Conservation (phyloP, 2,113 vertebrate species). For the Pleuronectes platessa region DNA sequence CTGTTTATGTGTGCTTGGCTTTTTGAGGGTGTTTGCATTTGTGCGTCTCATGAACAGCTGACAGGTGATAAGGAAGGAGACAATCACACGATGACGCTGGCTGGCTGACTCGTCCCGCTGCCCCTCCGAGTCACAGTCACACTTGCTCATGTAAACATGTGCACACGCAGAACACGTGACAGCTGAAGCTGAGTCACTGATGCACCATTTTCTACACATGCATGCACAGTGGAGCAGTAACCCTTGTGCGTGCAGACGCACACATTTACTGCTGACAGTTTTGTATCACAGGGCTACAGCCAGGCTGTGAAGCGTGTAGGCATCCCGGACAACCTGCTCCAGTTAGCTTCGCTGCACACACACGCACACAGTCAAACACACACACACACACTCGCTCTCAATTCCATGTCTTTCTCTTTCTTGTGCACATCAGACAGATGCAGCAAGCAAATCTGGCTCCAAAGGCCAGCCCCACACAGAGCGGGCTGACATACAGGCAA, state of each 20-base stretch:
- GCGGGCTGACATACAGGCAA: conserved; percentile 64
- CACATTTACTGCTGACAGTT: conserved; percentile 26
- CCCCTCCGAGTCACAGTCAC: conserved; percentile 51
- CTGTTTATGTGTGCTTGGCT: not conserved
- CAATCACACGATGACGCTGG: conserved; percentile 42
- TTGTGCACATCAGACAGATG: conserved; percentile 63
- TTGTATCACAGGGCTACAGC: conserved; percentile 38
- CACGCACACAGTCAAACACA: no score
- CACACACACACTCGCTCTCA: no score
- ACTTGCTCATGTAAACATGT: conserved; percentile 24
- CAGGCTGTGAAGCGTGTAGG: conserved; percentile 59
- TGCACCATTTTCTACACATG: conserved; percentile 54
- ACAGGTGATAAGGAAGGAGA: conserved; percentile 23
- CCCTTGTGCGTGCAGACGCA: conserved; percentile 11
- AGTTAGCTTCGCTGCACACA: conserved; percentile 68
- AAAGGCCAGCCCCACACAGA: conserved; percentile 57
- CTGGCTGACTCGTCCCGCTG: conserved; percentile 53
- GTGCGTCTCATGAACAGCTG: not conserved
- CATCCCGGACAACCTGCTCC: conserved; percentile 71
- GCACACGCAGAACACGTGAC: conserved; percentile 33
- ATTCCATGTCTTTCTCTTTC: not conserved
- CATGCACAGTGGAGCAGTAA: conserved; percentile 35
- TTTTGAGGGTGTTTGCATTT: not conserved
- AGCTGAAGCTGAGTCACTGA: conserved; percentile 72
- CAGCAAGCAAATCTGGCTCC: conserved; percentile 57